These are phyloP conservation scores for Acleris holmiana DNA, from an alignment of 2,888 invertebrate genomes.

Conservation along the genomic window DNA sequence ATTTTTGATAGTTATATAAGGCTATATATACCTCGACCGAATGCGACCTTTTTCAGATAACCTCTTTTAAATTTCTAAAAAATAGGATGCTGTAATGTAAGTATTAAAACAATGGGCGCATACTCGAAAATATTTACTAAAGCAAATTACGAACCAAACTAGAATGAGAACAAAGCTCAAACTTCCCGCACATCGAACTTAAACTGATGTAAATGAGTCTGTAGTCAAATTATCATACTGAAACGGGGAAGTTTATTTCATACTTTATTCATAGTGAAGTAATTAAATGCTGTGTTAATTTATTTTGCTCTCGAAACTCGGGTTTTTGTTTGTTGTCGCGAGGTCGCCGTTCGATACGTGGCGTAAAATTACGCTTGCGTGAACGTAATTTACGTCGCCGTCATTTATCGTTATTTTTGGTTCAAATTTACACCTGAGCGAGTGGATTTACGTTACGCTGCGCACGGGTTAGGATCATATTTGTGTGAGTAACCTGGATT, in stretches of 20 bases:
- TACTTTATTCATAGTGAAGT: constrained; percentile 13
- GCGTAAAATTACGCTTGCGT: constrained; percentile 27
- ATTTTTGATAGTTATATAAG: too few species aligned
- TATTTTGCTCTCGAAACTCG: constrained; percentile 1
- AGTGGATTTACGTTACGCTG: constrained; percentile 23
- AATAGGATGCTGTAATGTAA: too few species aligned
- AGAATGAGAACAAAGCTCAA: background rate
- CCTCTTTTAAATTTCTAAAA: too few species aligned
- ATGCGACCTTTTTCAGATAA: too few species aligned
- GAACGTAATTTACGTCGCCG: constrained; percentile 18
- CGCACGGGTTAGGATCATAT: constrained; percentile 20
- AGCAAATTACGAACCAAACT: background rate
- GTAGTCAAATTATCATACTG: constrained; percentile 21
- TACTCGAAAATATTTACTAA: too few species aligned
- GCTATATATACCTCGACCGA: too few species aligned
- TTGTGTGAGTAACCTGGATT: constrained; percentile 4
- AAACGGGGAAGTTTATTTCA: constrained; percentile 20
- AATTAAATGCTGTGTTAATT: constrained; percentile 25
- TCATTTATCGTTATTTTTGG: constrained; percentile 36
- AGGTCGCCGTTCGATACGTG: background rate
- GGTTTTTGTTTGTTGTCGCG: constrained; percentile 16
- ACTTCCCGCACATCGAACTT: constrained; percentile 10
- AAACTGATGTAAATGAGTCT: constrained; percentile 20
- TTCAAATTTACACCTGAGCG: constrained; percentile 19
- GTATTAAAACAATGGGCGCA: too few species aligned